A percentile compares a stretch with the other conserved stretches of the same genome.
These are phyloP conservation scores for Macaria liturata DNA, from an alignment of 2,888 invertebrate genomes.

Conservation along the genomic window DNA sequence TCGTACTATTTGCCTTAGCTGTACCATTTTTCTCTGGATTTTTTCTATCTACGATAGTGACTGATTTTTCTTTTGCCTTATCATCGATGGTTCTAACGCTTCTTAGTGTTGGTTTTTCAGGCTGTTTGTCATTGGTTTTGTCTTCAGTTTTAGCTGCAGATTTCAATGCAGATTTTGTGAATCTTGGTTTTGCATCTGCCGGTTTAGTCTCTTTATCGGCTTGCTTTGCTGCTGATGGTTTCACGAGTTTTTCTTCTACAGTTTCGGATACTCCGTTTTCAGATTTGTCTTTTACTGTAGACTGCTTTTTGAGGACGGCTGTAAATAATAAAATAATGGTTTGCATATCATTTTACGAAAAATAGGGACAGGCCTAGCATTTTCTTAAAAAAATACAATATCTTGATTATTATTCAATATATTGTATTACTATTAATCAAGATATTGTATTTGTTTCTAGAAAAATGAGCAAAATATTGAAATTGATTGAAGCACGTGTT, in stretches of 20 bases:
- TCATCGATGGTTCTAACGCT: slow-evolving; percentile 74
- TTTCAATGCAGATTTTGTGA: slow-evolving; percentile 61
- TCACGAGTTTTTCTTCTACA: slow-evolving; percentile 68
- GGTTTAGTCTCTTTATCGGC: slow-evolving; percentile 59
- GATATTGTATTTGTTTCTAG: too few relatives aligned
- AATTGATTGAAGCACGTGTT: slow-evolving; percentile 70
- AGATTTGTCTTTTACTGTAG: slow-evolving; percentile 70
- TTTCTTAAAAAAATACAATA: too few relatives aligned
- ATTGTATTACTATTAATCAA: too few relatives aligned
- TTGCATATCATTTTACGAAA: too few relatives aligned
- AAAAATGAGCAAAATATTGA: slow-evolving; percentile 35
- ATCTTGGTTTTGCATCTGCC: slow-evolving; percentile 66
- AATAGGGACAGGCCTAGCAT: too few relatives aligned
- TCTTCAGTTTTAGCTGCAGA: slow-evolving; percentile 44
- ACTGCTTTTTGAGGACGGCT: slow-evolving; percentile 74
- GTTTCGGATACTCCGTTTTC: slow-evolving; percentile 67
- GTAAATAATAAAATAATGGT: slow-evolving; percentile 41
- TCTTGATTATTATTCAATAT: too few relatives aligned
- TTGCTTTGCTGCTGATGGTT: slow-evolving; percentile 69
- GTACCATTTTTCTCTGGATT: slow-evolving; percentile 55
- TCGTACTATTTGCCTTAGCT: slow-evolving; percentile 45
- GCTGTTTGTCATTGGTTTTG: slow-evolving; percentile 52
- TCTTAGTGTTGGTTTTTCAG: slow-evolving; percentile 62
- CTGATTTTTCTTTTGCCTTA: slow-evolving; percentile 71
- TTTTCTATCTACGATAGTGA: slow-evolving; percentile 70